Evolutionary conservation across 2,888 invertebrate genomes (phyloP).

Genomic region (Stratiomys singularior): DNA sequence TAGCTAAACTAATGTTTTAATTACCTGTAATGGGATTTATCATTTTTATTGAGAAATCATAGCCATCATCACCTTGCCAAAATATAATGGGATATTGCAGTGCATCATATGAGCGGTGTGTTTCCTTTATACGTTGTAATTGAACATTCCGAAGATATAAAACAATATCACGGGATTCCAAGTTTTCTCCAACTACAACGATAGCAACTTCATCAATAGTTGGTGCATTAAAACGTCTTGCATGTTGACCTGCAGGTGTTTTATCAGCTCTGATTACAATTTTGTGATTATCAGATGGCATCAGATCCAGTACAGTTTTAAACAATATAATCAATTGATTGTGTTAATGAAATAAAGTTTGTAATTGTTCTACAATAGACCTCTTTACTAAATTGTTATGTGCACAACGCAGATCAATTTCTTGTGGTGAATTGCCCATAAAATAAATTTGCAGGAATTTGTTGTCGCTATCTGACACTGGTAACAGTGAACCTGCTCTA

Average conservation of each 20-base stretch:
- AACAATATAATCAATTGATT: conserved; percentile 57
- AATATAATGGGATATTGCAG: conserved; percentile 57
- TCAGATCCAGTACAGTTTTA: conserved; percentile 56
- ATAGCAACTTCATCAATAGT: conserved; percentile 60
- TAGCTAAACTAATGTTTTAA: conserved; percentile 13
- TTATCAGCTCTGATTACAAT: conserved; percentile 60
- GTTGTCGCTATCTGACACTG: conserved; percentile 7
- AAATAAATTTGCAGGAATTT: conserved; percentile 35
- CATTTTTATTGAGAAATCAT: conserved; percentile 39
- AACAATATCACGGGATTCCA: conserved; percentile 59
- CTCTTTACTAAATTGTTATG: conserved; percentile 50
- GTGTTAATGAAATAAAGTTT: conserved; percentile 52
- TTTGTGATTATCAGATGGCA: conserved; percentile 58
- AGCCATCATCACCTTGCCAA: conserved; percentile 43
- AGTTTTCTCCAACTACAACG: conserved; percentile 57
- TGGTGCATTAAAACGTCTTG: conserved; percentile 59
- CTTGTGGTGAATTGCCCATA: conserved; percentile 44
- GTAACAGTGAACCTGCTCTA: conserved; percentile 15
- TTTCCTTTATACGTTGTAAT: conserved; percentile 50
- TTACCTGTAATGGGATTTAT: conserved; percentile 41
- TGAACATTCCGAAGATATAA: conserved; percentile 51
- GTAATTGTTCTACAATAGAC: conserved; percentile 30
- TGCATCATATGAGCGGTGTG: conserved; percentile 58
- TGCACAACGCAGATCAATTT: conserved; percentile 52
- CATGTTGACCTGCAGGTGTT: conserved; percentile 57